Base-by-base conservation (phyloP, 2,113 vertebrate species). In the Turdus rufiventris region DNA sequence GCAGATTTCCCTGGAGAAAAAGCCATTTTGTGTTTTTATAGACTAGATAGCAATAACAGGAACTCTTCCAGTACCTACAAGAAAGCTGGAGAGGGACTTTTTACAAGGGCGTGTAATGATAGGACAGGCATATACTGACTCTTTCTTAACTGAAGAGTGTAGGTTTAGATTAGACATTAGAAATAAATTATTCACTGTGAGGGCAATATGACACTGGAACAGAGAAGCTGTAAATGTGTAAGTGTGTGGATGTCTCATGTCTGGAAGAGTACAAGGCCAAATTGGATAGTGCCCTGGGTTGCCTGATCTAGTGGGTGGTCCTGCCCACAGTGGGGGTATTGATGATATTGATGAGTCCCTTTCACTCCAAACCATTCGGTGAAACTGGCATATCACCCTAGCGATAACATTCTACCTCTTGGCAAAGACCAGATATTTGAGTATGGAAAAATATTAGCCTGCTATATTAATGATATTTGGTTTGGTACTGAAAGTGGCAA, bases 251-350 rank as follows among this genome's bases (percentile, higher is more conserved):
- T 62, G 40, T 53, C 25, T 62, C 29, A 56, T 48, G 6, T 54
- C 34, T 62, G 40, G 14, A 36, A 42, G 12, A 23, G 18, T 56
- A 62, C 21, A 42, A 48, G 31, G 38, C 33, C 38, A 20, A 29
- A 65, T 14, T 74, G 18, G 4, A 40, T 24, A 21, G 12, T 47
- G 18, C 12, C 8, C 26, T 68, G 14, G 54, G 26, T 42, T 36
- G 33, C 8, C 4, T 0, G 0, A 28, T 24, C 14, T 62, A 56
- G 29, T 5, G 5, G 15, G 12, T 68, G 17, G 34, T 67, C 24
- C 47, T 61, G n/a, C 25, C n/a, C 48, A 42, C 9, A 34, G 34
- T 15, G 33, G 3, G 17, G 2, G 12, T 48, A 8, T 36, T 75
- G 12, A 28, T 33, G 25, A 42, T 36, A 18, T 14, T 56, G 51